Evolutionary conservation across 2,888 invertebrate species (phyloP), one percentile per base, ranked within the genome.

Genomic region (Meghimatium bilineatum): DNA sequence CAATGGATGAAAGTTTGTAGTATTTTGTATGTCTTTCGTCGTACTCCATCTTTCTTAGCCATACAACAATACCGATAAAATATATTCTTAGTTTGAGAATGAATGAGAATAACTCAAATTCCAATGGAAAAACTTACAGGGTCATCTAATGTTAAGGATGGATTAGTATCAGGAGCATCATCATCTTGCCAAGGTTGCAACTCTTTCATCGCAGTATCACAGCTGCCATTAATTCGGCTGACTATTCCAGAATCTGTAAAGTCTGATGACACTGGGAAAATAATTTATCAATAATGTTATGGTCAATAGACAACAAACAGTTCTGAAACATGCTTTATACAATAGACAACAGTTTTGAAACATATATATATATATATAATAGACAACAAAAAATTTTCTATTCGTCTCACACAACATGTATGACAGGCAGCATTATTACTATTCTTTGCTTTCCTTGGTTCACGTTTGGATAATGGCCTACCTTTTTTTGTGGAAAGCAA

Each of bases 181-280:
- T 90, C 92, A n/a, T 88, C 88, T 92, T 97, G 97, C 98, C 98
- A 98, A 29, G 98, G 98, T 93, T 98, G 97, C 87, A 98, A 94
- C 93, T 97, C 97, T 88, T 96, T 96, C 92, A 97, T 96, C 85
- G 86, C 87, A 79, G 85, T 87, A 36, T 91, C 90, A 52, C 80
- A 82, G n/a, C 94, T 91, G 74, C 84, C 84, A 76, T 84, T 84
- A 23, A 79, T 52, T 34, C 80, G 32, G 49, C 49, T 74, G 10
- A 36, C 74, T 12, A 84, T 84, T 29, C 66, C 84, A 63, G 84
- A 71, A 34, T 84, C 84, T 67, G 80, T 84, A 52, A 84, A 84
- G n/a, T 84, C 84, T 72, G 78, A 34, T 0, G 77, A n/a, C 26
- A 60, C 77, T 76, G 60, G 23, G 0, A 32, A 63, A 26, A 34